These are phyloP conservation scores for Pantherophis vulpinus DNA, from an alignment of 2,797 vertebrate species.

Conservation along the genomic window DNA sequence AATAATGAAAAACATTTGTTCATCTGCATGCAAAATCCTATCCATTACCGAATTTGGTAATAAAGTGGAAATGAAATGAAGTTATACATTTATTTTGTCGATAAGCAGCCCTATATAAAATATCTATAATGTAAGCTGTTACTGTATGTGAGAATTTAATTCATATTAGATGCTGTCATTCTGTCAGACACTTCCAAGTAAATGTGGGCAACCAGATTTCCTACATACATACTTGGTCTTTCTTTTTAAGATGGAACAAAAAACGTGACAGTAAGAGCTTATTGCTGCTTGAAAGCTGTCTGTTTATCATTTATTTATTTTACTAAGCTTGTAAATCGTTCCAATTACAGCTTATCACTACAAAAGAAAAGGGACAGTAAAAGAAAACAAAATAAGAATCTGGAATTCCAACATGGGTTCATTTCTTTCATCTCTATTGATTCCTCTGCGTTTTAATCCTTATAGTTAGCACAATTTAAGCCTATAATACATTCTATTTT, in stretches of 20 bases:
- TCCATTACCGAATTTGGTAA: conserved; percentile 34
- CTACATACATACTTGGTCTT: not conserved
- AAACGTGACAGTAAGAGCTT: not conserved
- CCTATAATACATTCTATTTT: not conserved
- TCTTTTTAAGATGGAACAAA: not conserved
- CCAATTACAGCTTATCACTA: not conserved
- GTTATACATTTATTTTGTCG: not conserved
- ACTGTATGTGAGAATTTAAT: conserved; percentile 6
- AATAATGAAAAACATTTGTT: conserved; percentile 60
- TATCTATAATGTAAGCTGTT: not conserved
- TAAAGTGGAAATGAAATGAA: conserved; percentile 32
- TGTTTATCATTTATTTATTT: not conserved
- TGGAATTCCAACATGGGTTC: not conserved
- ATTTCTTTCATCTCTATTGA: not conserved
- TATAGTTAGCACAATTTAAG: not conserved
- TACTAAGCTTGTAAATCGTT: not conserved
- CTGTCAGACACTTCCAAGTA: not conserved
- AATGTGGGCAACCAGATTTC: not conserved
- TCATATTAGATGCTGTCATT: not conserved
- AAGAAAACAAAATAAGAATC: not conserved
- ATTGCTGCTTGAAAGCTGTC: not conserved
- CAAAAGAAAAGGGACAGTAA: not conserved
- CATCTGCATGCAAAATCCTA: conserved; percentile 47
- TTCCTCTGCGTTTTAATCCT: not conserved
- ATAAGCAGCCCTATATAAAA: not conserved